Base-by-base conservation (phyloP, 30 jellyfish, hydroid and myxozoan species). In the Pelagia noctiluca region DNA sequence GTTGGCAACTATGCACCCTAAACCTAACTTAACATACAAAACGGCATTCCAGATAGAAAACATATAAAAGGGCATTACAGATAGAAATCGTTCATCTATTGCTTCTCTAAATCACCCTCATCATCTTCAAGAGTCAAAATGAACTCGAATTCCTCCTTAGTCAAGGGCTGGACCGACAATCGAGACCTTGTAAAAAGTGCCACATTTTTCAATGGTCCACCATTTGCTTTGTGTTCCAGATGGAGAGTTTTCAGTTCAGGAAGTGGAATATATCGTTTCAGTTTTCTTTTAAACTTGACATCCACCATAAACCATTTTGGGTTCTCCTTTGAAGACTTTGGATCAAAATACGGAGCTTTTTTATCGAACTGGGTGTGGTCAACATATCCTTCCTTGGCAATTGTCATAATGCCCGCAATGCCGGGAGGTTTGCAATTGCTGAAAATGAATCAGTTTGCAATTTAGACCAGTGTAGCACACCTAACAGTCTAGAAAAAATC, bases 241-340 rank as follows among this genome's bases (percentile, higher is more conserved):
- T 86, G 92, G 42, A 52, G 33, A 63, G 29, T 53, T 78, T 93
- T 93, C 22, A 93, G 71, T 72, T 93, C 97, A 23, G 57, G 88
- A 18, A 93, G 71, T 0, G 96, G 84, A 19, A 93, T 72, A 79
- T 53, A 93, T 33, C 97, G 76, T 38, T 93, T 87, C 66, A 83
- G 38, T 75, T 80, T 84, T 26, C 98, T 79, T 19, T 64, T 46
- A 65, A 80, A 93, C 50, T 87, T 87, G 46, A 93, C 98, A 93
- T 93, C 97, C 4, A 93, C 98, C 96, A 88, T 86, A 57, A 18
- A 93, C 98, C 98, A 93, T 62, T 82, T 86, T 64, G 98, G 98
- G 29, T 87, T 83, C 18, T 71, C 88, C 49, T 75, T 66, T 12
- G 90, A 18, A 25, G 98, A 87, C 85, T 93, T 93, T 53, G 97